Conservation (phyloP, 2,888 invertebrate species). For the Petrolisthes manimaculis region DNA sequence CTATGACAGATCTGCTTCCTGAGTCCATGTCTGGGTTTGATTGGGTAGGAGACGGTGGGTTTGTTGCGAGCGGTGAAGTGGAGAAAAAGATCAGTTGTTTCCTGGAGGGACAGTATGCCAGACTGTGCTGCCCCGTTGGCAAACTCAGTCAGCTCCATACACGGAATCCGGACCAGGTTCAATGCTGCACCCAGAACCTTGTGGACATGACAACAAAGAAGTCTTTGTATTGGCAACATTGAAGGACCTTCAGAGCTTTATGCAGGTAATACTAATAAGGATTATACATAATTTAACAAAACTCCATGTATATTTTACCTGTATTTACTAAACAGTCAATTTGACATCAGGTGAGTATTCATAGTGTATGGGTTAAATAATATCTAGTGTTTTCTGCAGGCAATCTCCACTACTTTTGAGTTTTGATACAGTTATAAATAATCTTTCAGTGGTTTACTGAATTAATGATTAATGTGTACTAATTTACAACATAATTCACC, state of each 20-base stretch:
- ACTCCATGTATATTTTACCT: too few relatives aligned
- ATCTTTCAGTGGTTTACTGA: too few relatives aligned
- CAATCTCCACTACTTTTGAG: too few relatives aligned
- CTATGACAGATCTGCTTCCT: constrained; percentile 81
- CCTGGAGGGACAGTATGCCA: constrained; percentile 89
- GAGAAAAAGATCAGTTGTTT: constrained; percentile 94
- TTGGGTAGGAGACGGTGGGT: constrained; percentile 85
- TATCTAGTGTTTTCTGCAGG: too few relatives aligned
- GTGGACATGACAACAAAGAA: too few relatives aligned
- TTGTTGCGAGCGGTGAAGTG: constrained; percentile 90
- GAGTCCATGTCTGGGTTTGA: constrained; percentile 85
- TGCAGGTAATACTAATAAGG: background rate
- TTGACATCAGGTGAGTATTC: too few relatives aligned
- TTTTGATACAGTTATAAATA: too few relatives aligned
- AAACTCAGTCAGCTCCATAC: constrained; percentile 93
- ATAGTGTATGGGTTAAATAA: too few relatives aligned
- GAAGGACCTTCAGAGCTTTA: background rate
- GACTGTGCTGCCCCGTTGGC: constrained; percentile 95
- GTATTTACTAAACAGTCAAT: too few relatives aligned
- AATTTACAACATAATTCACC: constrained; percentile 31
- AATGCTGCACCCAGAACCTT: constrained; percentile 76
- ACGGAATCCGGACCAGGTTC: constrained; percentile 90
- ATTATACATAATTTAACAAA: too few relatives aligned
- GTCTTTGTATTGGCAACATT: background rate
- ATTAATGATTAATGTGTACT: background rate